phyloP scores from a whole-genome alignment of 2,797 vertebrate genomes.

The Ptychobarbus kaznakovi region DNA sequence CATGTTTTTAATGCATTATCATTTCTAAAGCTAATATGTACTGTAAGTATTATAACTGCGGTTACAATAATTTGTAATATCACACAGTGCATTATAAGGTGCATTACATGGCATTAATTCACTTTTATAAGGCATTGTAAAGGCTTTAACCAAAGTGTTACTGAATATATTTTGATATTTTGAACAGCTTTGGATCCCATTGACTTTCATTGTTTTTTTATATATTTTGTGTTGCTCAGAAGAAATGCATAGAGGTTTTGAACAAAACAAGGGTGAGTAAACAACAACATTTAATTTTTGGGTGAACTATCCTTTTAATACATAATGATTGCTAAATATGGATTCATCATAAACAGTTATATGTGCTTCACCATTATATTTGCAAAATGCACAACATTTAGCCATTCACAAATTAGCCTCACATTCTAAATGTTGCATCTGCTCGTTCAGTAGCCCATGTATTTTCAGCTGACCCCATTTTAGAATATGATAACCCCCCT shows the following conservation, averaged over 20 bases:
- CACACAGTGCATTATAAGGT: background rate
- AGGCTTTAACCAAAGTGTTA: background rate
- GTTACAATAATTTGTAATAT: background rate
- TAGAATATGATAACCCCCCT: conserved; percentile 54
- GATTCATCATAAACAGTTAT: background rate
- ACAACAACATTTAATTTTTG: background rate
- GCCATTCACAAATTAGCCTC: background rate
- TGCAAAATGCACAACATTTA: conserved; percentile 4
- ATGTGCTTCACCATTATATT: background rate
- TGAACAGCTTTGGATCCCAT: background rate
- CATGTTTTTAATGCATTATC: background rate
- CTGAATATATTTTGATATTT: background rate
- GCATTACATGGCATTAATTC: background rate
- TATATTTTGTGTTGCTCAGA: background rate
- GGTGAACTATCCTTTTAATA: background rate
- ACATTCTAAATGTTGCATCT: conserved; percentile 20
- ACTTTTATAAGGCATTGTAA: background rate
- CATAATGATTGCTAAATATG: background rate
- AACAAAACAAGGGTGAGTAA: background rate
- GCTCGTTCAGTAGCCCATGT: conserved; percentile 4
- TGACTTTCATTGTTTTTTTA: background rate
- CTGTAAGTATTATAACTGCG: background rate
- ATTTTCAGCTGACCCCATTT: conserved; percentile 54
- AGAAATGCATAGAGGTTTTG: background rate
- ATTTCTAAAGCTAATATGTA: background rate